phyloP scores from a whole-genome alignment of 2,797 vertebrate genomes.

The Cuculus canorus region DNA sequence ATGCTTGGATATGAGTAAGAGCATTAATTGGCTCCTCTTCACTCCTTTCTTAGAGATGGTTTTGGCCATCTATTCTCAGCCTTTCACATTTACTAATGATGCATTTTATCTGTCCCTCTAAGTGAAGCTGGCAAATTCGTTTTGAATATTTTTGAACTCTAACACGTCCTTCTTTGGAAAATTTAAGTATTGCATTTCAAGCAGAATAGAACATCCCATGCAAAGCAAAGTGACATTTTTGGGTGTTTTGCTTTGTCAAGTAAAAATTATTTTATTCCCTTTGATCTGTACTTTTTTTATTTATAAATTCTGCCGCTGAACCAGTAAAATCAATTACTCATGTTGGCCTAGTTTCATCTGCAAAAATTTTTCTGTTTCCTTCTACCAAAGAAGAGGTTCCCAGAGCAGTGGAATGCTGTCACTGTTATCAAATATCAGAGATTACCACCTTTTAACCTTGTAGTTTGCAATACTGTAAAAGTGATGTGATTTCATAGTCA shows the following conservation, averaged over 20 bases:
- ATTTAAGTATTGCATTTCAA: not conserved
- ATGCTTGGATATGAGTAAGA: not conserved
- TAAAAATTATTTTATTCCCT: not conserved
- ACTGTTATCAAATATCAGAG: not conserved
- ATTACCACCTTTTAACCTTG: not conserved
- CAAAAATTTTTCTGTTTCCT: not conserved
- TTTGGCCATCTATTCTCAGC: not conserved
- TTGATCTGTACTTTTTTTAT: slow-evolving; percentile 47
- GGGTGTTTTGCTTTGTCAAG: slow-evolving; percentile 23
- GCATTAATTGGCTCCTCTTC: not conserved
- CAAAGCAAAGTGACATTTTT: not conserved
- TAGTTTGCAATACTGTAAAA: not conserved
- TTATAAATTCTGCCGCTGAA: slow-evolving; percentile 32
- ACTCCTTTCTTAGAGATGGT: not conserved
- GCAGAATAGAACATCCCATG: not conserved
- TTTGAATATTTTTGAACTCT: not conserved
- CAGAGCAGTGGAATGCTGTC: not conserved
- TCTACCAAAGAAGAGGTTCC: not conserved
- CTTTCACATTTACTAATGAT: not conserved
- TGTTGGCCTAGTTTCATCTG: slow-evolving; percentile 25
- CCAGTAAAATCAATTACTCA: slow-evolving; percentile 42
- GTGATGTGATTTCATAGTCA: not conserved
- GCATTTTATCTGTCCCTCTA: not conserved
- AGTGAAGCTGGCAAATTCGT: not conserved
- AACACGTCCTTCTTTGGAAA: not conserved